phyloP scores from a whole-genome alignment of 2,113 vertebrate species.

The Bufo gargarizans region DNA sequence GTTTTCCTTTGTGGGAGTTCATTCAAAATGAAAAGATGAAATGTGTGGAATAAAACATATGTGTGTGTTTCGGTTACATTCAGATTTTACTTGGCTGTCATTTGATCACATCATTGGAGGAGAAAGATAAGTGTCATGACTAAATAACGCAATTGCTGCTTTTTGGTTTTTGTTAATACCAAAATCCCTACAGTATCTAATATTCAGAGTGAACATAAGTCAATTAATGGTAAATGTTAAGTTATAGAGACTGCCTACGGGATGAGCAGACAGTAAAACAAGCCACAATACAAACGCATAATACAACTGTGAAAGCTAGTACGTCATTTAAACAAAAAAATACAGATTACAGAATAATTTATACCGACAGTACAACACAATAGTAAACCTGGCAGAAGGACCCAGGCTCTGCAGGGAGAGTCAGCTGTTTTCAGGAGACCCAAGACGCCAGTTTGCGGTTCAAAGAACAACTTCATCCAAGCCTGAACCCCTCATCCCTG shows the following conservation, averaged over 20 bases:
- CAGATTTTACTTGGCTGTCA: not conserved
- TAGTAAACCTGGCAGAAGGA: no score
- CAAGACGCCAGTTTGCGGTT: no score
- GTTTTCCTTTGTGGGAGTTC: not conserved
- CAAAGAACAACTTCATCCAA: no score
- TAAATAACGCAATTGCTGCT: not conserved
- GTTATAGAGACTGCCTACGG: not conserved
- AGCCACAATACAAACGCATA: not conserved
- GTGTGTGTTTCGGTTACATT: constrained; percentile 1
- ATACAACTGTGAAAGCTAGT: not conserved
- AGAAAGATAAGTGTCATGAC: not conserved
- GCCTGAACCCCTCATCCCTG: no score
- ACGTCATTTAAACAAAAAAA: no score
- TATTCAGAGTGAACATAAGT: not conserved
- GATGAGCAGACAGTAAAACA: not conserved
- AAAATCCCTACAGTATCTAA: not conserved
- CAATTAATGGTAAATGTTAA: constrained; percentile 1
- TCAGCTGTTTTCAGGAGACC: no score
- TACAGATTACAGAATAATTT: no score
- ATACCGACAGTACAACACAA: no score
- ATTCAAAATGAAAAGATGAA: not conserved
- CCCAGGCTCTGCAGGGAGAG: no score
- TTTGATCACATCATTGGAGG: not conserved
- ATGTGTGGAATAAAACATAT: constrained; percentile 12
- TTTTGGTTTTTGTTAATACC: not conserved